Base-by-base conservation (phyloP, 2,797 vertebrate genomes). In the Micropoecilia bifurca region DNA sequence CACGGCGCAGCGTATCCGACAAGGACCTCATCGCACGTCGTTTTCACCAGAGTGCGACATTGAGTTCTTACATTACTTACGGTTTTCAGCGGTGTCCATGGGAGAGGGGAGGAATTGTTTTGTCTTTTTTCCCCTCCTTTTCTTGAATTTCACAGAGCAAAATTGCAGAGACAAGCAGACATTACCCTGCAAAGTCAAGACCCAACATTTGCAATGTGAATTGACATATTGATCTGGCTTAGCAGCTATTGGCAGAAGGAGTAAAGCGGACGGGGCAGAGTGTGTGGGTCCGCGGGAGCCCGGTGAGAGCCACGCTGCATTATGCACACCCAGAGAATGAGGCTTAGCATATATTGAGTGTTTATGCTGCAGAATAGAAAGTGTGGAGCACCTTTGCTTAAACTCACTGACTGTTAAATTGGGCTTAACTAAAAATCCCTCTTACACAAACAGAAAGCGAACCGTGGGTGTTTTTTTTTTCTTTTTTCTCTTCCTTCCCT, bases 341-440 rank as follows among this genome's bases (percentile, higher is more conserved):
- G 94, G 94, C 94, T 95, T 95, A 95, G 93, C 93, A 95, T 95
- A 93, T 95, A 95, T 95, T 89, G 94, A 95, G 94, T 95, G 94
- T 95, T 94, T 95, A 93, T 94, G 93, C 93, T 89, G 93, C 91
- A 91, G 94, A 93, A 95, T 95, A 94, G 92, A 94, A 95, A 94
- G 93, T 92, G 90, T 86, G 86, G 89, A 92, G 92, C 94, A 95
- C 94, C 93, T 95, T 94, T 92, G 89, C 92, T 95, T 94, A 94
- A 94, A 95, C 94, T 93, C 92, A 93, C 93, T 86, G 88, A 89
- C 90, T 93, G 93, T 93, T 95, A 95, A 95, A 94, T 95, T 92
- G 91, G 91, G 92, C 92, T 95, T 93, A 95, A 87, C 90, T 85
- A 94, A 94, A 94, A 95, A 94, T 94, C 94, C 93, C 88, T 89